These are phyloP conservation scores for Priocnemis perturbator DNA, from an alignment of 2,888 invertebrate species.

Conservation along the genomic window DNA sequence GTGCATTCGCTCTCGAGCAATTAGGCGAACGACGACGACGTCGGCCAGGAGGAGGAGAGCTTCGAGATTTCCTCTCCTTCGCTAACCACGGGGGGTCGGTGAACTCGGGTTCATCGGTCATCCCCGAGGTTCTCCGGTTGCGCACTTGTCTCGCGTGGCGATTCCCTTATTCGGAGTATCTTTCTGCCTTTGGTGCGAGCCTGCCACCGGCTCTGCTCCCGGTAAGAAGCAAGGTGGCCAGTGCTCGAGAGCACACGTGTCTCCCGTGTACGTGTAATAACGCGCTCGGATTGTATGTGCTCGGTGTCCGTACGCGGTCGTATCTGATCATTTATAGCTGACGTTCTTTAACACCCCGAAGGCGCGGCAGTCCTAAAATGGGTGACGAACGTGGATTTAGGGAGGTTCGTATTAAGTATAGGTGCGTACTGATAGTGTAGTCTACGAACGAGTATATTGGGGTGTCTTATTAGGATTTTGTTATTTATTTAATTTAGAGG, in stretches of 20 bases:
- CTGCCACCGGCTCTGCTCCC: conserved; percentile 19
- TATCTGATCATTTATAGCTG: background rate
- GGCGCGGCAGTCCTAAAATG: no score
- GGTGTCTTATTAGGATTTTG: no score
- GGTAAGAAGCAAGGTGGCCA: conserved; percentile 38
- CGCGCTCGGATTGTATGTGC: no score
- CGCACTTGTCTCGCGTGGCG: conserved; percentile 68
- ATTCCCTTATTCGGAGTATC: conserved; percentile 71
- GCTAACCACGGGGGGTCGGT: conserved; percentile 45
- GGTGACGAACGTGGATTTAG: no score
- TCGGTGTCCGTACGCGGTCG: background rate
- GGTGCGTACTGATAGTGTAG: no score
- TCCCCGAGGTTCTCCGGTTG: conserved; percentile 58
- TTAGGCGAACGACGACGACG: conserved; percentile 22
- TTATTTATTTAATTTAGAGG: no score
- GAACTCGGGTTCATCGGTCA: conserved; percentile 70
- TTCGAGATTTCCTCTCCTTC: no score
- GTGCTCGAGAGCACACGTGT: conserved; percentile 8
- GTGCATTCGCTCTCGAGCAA: conserved; percentile 17
- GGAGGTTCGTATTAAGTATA: no score
- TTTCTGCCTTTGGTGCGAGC: conserved; percentile 31
- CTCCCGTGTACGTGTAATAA: background rate
- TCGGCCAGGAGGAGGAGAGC: no score
- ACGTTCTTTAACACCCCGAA: no score
- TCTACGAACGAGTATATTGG: no score